Evolutionary conservation across 2,797 vertebrate species (phyloP).

Genomic region (Gymnocypris eckloni): DNA sequence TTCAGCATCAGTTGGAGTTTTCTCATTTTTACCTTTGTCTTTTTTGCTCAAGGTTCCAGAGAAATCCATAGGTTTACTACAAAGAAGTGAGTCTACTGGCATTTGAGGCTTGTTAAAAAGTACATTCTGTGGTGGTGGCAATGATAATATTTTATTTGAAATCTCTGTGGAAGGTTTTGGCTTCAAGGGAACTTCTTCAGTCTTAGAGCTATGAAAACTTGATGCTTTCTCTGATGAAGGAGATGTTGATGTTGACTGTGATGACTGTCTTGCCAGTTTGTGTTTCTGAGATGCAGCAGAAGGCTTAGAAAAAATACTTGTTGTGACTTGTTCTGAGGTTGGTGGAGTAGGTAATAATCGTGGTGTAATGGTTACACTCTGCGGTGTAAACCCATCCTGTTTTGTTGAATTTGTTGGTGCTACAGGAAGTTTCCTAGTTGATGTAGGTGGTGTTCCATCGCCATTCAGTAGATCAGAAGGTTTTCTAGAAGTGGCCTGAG

Average conservation of each 20-base stretch:
- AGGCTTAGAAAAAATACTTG: constrained; percentile 35
- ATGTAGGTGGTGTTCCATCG: constrained; percentile 53
- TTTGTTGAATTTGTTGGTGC: constrained; percentile 37
- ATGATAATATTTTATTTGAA: constrained; percentile 34
- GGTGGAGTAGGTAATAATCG: constrained; percentile 39
- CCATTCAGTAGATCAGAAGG: constrained; percentile 48
- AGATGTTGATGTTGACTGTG: constrained; percentile 64
- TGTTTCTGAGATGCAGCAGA: constrained; percentile 61
- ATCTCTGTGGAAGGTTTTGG: constrained; percentile 3
- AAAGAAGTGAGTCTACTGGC: constrained; percentile 54
- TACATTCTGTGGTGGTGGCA: constrained; percentile 61
- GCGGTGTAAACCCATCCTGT: constrained; percentile 19
- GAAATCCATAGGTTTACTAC: constrained; percentile 75
- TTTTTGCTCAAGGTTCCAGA: constrained; percentile 62
- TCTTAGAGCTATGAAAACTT: constrained; percentile 11
- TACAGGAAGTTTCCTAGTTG: constrained; percentile 65
- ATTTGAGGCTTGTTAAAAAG: constrained; percentile 67
- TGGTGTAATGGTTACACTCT: not conserved
- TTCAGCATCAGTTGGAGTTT: constrained; percentile 44
- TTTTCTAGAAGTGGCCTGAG: constrained; percentile 54
- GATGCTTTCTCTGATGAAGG: constrained; percentile 16
- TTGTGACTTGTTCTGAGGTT: constrained; percentile 41
- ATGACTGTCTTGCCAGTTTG: constrained; percentile 68
- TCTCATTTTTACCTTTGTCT: constrained; percentile 55
- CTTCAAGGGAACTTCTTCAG: not conserved